These are phyloP conservation scores for Cremastobaeus sp. DNA, from an alignment of 2,888 invertebrate species.

Conservation along the genomic window DNA sequence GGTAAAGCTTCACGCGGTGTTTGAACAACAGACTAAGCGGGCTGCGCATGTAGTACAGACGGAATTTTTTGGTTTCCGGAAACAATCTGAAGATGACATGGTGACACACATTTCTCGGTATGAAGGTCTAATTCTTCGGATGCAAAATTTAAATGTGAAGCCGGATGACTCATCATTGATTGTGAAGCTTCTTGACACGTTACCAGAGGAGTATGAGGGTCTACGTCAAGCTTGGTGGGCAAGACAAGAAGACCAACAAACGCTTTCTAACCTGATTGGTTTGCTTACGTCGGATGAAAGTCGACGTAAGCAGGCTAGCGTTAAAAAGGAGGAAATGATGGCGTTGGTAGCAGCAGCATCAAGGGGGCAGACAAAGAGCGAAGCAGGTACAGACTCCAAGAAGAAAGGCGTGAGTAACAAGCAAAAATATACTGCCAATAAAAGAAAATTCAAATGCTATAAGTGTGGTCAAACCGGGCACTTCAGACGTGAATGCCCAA, in stretches of 20 bases:
- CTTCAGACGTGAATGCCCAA: not conserved
- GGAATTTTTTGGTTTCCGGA: conserved; percentile 47
- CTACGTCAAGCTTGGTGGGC: conserved; percentile 51
- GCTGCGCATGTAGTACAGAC: conserved; percentile 47
- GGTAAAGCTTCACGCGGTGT: conserved; percentile 40
- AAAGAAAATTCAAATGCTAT: too few species aligned
- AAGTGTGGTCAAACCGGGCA: too few species aligned
- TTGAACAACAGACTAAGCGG: conserved; percentile 51
- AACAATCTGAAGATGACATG: conserved; percentile 26
- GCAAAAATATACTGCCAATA: too few species aligned
- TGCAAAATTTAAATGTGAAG: conserved; percentile 51
- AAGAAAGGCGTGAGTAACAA: too few species aligned
- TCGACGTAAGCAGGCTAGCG: conserved; percentile 11
- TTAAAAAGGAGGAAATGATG: conserved; percentile 22
- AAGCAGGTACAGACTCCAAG: too few species aligned
- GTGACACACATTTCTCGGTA: conserved; percentile 42
- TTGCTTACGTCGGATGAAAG: conserved; percentile 38
- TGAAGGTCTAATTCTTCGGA: conserved; percentile 35
- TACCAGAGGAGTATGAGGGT: conserved; percentile 46
- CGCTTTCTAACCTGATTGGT: conserved; percentile 22
- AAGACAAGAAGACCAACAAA: conserved; percentile 38
- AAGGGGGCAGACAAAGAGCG: too few species aligned
- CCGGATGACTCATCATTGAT: conserved; percentile 48
- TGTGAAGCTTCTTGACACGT: conserved; percentile 42
- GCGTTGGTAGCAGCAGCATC: conserved; percentile 23